Evolutionary conservation across 2,888 invertebrate species (phyloP).

Genomic region (Tipula helvola): DNA sequence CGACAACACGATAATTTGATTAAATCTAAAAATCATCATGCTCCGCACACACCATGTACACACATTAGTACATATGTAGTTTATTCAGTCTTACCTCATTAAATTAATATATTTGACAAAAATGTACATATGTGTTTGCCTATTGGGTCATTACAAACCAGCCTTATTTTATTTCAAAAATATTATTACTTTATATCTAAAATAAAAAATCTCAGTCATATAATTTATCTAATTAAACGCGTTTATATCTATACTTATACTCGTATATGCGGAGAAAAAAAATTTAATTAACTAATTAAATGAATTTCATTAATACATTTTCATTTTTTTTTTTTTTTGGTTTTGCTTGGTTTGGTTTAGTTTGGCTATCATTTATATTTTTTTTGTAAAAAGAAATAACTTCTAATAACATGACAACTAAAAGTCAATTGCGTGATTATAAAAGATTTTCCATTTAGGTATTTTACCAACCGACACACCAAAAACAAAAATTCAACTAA

Average conservation of each 20-base stretch:
- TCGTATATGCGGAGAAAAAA: neutral
- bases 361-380: neutral
- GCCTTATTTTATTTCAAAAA: neutral
- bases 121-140: neutral
- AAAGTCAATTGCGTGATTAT: slow-evolving; percentile 4
- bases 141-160: neutral
- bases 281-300: neutral
- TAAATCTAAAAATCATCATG: neutral
- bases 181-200: neutral
- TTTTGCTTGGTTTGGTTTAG: neutral
- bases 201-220: neutral
- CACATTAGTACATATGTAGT: neutral
- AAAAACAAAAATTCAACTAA: neutral
- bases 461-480: neutral
- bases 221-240: neutral
- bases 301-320: neutral
- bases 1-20: neutral
- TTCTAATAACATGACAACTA: neutral
- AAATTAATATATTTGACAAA: neutral
- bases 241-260: neutral
- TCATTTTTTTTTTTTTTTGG: neutral
- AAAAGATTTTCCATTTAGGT: neutral
- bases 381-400: neutral
- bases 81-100: neutral
- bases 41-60: neutral